Conservation (phyloP, 2,888 invertebrate genomes). For the Nemoura dubitans region DNA sequence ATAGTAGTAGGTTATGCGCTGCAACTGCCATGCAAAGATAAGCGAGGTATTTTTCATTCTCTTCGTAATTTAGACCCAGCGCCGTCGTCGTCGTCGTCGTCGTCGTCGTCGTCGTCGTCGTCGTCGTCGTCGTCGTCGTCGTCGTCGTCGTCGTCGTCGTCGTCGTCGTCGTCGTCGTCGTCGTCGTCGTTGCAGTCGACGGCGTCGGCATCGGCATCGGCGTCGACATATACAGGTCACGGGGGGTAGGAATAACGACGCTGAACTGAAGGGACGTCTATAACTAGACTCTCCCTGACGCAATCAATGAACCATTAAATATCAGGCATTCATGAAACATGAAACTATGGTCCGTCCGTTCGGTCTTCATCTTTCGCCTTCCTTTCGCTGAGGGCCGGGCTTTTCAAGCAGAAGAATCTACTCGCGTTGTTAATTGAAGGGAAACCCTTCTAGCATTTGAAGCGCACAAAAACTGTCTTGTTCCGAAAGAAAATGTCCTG, state of each 20-base stretch:
- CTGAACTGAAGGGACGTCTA: neutral
- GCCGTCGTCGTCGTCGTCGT: neutral
- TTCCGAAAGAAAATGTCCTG: neutral
- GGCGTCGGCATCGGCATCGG: neutral
- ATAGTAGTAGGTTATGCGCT: neutral
- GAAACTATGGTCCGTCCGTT: neutral
- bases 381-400: neutral
- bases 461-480: neutral
- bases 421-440: neutral
- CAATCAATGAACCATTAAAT: constrained; percentile 18
- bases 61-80: neutral
- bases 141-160: neutral
- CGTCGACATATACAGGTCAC: neutral
- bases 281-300: neutral
- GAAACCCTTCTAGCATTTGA: neutral
- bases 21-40: constrained; percentile 3
- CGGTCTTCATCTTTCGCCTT: neutral
- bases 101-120: neutral
- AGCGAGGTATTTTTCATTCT: constrained; percentile 23
- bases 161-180: neutral
- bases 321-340: neutral
- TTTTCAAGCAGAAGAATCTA: neutral
- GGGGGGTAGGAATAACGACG: neutral
- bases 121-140: neutral
- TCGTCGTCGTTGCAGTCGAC: neutral